Percentiles rank a stretch among this genome's conserved stretches.
phyloP scores from a whole-genome alignment of 2,797 vertebrate species.

The Coranthus polyacanthus region DNA sequence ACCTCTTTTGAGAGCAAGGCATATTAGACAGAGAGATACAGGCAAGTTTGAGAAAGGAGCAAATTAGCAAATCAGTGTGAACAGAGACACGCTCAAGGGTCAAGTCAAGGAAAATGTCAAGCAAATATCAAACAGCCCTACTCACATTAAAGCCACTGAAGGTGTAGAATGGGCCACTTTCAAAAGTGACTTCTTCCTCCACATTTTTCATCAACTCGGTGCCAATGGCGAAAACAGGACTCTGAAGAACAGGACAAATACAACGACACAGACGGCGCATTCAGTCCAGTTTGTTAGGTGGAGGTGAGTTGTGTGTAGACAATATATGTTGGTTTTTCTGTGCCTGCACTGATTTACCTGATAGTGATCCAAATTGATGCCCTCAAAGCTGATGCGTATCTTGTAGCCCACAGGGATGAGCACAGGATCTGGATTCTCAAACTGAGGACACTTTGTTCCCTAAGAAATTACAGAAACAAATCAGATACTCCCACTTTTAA shows the following conservation, averaged over 20 bases:
- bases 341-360: conserved; percentile 64
- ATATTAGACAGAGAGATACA: conserved; percentile 15
- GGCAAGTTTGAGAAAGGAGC: conserved; percentile 17
- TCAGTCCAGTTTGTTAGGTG: no score
- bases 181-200: conserved; percentile 79
- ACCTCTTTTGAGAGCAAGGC: conserved; percentile 20
- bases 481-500: conserved; percentile 35
- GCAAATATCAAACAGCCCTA: conserved; percentile 6
- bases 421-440: conserved; percentile 84
- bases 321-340: conserved; percentile 1
- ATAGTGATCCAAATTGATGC: conserved; percentile 80
- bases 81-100: not conserved
- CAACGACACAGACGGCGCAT: not conserved
- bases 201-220: conserved; percentile 82
- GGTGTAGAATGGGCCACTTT: conserved; percentile 66
- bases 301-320: not conserved
- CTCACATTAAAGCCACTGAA: conserved; percentile 83
- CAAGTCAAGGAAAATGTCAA: not conserved
- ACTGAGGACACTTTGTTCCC: conserved; percentile 83
- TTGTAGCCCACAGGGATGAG: conserved; percentile 85
- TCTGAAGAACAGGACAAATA: conserved; percentile 55
- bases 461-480: conserved; percentile 61
- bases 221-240: conserved; percentile 77
- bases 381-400: conserved; percentile 83
- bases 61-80: conserved; percentile 19